These are phyloP conservation scores for Catagonus wagneri DNA, from an alignment of 2,113 vertebrate species.

Conservation along the genomic window DNA sequence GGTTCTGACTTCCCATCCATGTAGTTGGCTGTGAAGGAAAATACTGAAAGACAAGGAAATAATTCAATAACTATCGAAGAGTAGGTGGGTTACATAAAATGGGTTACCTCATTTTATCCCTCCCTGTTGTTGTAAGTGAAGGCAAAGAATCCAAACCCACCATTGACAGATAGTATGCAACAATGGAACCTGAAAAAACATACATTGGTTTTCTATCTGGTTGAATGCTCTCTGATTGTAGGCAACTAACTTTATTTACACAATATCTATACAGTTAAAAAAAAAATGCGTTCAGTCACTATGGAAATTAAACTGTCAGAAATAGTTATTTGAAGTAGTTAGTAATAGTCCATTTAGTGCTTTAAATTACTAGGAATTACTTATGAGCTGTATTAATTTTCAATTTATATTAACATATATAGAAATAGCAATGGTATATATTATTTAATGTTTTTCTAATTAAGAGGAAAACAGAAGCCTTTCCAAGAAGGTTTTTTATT, in stretches of 20 bases:
- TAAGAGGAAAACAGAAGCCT: neutral
- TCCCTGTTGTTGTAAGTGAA: neutral
- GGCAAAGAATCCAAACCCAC: neutral
- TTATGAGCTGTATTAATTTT: constrained; percentile 22
- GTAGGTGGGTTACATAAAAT: neutral
- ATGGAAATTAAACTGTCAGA: constrained; percentile 38
- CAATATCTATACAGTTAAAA: neutral
- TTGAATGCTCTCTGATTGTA: neutral
- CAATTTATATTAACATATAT: neutral
- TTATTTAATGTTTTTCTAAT: neutral
- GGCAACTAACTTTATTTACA: constrained; percentile 49
- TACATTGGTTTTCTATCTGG: constrained; percentile 58
- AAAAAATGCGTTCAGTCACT: neutral
- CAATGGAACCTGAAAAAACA: neutral
- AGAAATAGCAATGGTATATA: neutral
- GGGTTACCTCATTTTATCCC: neutral
- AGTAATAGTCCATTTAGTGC: neutral
- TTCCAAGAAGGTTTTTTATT: neutral
- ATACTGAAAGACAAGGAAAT: constrained; percentile 33
- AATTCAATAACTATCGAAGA: constrained; percentile 57
- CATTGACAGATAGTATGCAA: neutral
- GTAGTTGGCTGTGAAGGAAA: constrained; percentile 65
- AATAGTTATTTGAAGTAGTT: neutral
- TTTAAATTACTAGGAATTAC: neutral
- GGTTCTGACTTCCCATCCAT: constrained; percentile 14